Percentiles rank a stretch among this genome's conserved stretches.
Evolutionary conservation across 37 sponge, comb jelly and placozoan species (phyloP).

Genomic region (Spongia lamella): DNA sequence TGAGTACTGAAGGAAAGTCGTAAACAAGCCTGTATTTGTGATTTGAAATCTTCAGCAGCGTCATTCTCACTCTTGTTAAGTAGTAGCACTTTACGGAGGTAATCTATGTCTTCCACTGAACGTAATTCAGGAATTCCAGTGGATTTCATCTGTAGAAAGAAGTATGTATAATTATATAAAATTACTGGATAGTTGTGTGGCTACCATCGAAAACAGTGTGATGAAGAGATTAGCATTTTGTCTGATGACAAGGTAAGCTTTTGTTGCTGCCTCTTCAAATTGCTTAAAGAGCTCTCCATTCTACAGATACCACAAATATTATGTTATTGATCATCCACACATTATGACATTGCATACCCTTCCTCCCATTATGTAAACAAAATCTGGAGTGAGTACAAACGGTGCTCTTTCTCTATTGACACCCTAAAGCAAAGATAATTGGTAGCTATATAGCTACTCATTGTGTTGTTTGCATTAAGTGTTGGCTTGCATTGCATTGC

Average conservation of each 20-base stretch:
- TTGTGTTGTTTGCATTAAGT: too few relatives aligned
- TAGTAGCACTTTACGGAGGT: constrained; percentile 69
- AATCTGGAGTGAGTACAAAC: constrained; percentile 95
- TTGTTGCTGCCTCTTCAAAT: constrained; percentile 77
- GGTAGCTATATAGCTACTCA: too few relatives aligned
- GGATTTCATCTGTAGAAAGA: constrained; percentile 81
- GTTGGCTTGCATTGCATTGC: too few relatives aligned
- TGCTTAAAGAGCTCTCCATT: constrained; percentile 56
- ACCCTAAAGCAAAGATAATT: constrained; percentile 45
- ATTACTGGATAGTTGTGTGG: not conserved
- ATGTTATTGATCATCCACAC: too few relatives aligned
- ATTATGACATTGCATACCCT: too few relatives aligned
- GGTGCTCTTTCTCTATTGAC: constrained; percentile 93
- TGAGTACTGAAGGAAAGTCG: constrained; percentile 78
- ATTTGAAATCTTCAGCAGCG: constrained; percentile 74
- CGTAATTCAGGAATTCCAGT: constrained; percentile 92
- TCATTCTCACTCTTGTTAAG: constrained; percentile 55
- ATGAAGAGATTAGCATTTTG: constrained; percentile 83
- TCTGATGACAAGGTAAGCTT: constrained; percentile 84
- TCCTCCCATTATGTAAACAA: constrained; percentile 94
- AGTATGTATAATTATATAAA: not conserved
- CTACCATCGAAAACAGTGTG: constrained; percentile 88
- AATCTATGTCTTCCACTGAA: constrained; percentile 83
- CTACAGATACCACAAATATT: too few relatives aligned
- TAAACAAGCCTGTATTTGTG: constrained; percentile 69